Evolutionary conservation across 2,113 vertebrate genomes (phyloP).

Genomic region (Vicugna pacos): DNA sequence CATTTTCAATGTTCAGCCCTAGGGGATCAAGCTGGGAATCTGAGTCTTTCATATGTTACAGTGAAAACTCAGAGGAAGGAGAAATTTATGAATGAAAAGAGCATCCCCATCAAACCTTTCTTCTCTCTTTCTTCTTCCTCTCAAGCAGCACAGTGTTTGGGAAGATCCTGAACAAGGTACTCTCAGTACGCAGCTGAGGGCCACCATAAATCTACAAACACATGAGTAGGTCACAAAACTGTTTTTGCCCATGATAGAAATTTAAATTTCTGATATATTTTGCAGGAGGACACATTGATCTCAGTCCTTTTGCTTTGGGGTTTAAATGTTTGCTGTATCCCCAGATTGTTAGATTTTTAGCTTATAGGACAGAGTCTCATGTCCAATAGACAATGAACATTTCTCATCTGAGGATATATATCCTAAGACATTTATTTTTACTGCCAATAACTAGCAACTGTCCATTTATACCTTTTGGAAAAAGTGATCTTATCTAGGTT

Average conservation of each 20-base stretch:
- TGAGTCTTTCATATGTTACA: not conserved
- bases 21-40: not conserved
- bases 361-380: not conserved
- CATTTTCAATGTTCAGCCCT: not conserved
- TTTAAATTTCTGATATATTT: conserved; percentile 46
- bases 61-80: not conserved
- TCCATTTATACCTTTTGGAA: not conserved
- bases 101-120: not conserved
- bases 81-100: not conserved
- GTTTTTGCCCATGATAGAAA: not conserved
- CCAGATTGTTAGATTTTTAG: not conserved
- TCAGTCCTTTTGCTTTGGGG: not conserved
- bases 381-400: not conserved
- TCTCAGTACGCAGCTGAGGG: not conserved
- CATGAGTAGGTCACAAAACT: not conserved
- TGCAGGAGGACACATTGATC: not conserved
- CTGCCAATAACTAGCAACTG: not conserved
- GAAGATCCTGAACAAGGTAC: not conserved
- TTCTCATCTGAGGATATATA: not conserved
- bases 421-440: not conserved
- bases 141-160: not conserved
- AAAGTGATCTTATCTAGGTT: not conserved
- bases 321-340: not conserved
- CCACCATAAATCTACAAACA: not conserved
- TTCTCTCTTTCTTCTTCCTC: not conserved